A percentile compares a stretch with the other conserved stretches of the same genome.
Conservation (phyloP, 2,797 vertebrate genomes). For the Zenarchopterus dispar region DNA sequence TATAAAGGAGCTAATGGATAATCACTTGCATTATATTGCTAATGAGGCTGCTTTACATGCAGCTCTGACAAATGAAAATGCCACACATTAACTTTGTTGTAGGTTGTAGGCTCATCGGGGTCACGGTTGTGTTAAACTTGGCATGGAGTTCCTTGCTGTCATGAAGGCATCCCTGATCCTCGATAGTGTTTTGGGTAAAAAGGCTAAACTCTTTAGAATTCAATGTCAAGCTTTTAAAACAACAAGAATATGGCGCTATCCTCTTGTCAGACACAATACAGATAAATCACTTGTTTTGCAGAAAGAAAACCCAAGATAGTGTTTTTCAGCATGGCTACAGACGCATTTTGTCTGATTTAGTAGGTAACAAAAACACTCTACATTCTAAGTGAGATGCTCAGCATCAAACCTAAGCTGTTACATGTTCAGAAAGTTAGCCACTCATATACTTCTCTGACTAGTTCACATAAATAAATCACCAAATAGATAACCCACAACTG, state of each 20-base stretch:
- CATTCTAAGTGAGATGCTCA: slow-evolving; percentile 72
- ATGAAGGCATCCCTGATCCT: slow-evolving; percentile 65
- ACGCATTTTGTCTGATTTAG: slow-evolving; percentile 52
- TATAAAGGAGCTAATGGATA: slow-evolving; percentile 58
- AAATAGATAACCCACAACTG: slow-evolving; percentile 76
- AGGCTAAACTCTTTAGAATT: slow-evolving; percentile 30
- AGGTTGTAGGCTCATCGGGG: slow-evolving; percentile 26
- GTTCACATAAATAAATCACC: slow-evolving; percentile 81
- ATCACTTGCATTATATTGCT: slow-evolving; percentile 74
- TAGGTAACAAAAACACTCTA: slow-evolving; percentile 55
- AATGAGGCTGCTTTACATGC: slow-evolving; percentile 51
- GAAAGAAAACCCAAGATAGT: slow-evolving; percentile 52
- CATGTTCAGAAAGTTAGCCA: slow-evolving; percentile 68
- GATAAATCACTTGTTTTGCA: slow-evolving; percentile 44
- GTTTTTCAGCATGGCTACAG: slow-evolving; percentile 52
- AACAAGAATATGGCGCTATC: slow-evolving; percentile 44
- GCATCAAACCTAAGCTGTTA: slow-evolving; percentile 72
- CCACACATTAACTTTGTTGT: slow-evolving; percentile 34
- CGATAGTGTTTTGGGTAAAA: slow-evolving; percentile 45
- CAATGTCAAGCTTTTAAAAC: slow-evolving; percentile 36
- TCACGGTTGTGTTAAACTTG: slow-evolving; percentile 39
- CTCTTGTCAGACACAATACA: slow-evolving; percentile 52
- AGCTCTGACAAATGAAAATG: slow-evolving; percentile 42
- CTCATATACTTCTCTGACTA: slow-evolving; percentile 71
- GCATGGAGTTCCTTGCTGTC: slow-evolving; percentile 42